Conservation (phyloP, 2,888 invertebrate species). For the Atherix ibis region DNA sequence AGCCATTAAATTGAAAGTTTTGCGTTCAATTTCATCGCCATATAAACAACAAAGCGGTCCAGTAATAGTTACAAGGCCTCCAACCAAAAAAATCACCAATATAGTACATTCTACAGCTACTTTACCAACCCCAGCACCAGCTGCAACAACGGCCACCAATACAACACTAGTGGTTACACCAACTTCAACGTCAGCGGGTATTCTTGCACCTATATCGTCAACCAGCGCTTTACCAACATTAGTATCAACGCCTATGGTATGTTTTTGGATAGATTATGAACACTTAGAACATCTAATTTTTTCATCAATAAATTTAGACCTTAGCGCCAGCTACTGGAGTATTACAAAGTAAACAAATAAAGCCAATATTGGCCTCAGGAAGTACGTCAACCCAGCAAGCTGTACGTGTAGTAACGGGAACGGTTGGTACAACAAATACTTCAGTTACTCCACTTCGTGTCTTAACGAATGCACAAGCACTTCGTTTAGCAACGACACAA, state of each 20-base stretch:
- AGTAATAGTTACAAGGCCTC: no score
- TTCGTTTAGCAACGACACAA: constrained; percentile 25
- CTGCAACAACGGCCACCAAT: constrained; percentile 16
- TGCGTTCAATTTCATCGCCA: no score
- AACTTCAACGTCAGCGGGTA: background rate
- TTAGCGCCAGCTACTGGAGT: constrained; percentile 6
- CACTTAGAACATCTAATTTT: constrained; percentile 3
- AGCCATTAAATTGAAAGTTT: no score
- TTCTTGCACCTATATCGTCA: constrained; percentile 2
- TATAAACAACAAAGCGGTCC: no score
- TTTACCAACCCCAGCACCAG: constrained; percentile 34
- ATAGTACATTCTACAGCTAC: constrained; percentile 27
- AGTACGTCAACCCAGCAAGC: constrained; percentile 5
- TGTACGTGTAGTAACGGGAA: constrained; percentile 12
- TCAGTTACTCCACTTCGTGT: constrained; percentile 33
- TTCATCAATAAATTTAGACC: background rate
- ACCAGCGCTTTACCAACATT: constrained; percentile 6
- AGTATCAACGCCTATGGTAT: constrained; percentile 11
- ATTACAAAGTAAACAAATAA: constrained; percentile 12
- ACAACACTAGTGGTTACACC: constrained; percentile 11
- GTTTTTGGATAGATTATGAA: background rate
- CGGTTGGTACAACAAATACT: constrained; percentile 16
- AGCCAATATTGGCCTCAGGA: constrained; percentile 14
- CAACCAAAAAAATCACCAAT: no score
- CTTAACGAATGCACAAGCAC: constrained; percentile 24